Evolutionary conservation across 2,888 invertebrate species (phyloP).

Genomic region (Amphipyra berbera): DNA sequence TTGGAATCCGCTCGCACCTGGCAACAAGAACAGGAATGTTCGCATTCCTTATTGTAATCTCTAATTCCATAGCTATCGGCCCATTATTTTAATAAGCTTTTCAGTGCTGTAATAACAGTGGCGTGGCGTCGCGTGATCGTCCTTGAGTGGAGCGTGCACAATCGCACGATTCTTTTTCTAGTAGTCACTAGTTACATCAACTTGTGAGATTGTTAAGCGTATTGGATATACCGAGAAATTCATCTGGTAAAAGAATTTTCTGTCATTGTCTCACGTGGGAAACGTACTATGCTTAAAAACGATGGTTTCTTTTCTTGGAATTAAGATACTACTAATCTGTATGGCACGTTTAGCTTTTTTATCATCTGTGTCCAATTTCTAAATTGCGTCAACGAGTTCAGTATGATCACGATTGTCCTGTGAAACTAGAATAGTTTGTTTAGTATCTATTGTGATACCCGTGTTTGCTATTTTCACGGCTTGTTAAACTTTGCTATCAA

Average conservation of each 20-base stretch:
- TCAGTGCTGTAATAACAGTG: constrained; percentile 70
- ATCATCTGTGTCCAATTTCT: constrained; percentile 15
- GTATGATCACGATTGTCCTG: constrained; percentile 36
- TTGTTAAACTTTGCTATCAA: constrained; percentile 61
- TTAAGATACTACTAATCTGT: constrained; percentile 18
- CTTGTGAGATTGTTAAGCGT: constrained; percentile 60
- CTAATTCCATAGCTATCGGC: constrained; percentile 70
- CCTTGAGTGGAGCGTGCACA: constrained; percentile 79
- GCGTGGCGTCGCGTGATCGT: constrained; percentile 75
- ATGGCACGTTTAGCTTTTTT: constrained; percentile 10
- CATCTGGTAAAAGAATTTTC: constrained; percentile 57
- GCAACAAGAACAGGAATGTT: constrained; percentile 72
- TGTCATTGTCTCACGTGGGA: constrained; percentile 66
- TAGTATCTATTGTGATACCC: constrained; percentile 32
- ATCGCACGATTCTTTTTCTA: constrained; percentile 76
- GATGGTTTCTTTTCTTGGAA: constrained; percentile 33
- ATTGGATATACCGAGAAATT: constrained; percentile 64
- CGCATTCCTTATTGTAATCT: constrained; percentile 77
- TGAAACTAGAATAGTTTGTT: constrained; percentile 25
- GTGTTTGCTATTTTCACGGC: constrained; percentile 55
- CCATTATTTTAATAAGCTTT: constrained; percentile 81
- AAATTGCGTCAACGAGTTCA: constrained; percentile 28
- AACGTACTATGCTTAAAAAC: constrained; percentile 41
- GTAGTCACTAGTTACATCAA: constrained; percentile 65
- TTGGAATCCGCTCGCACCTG: constrained; percentile 65